Evolutionary conservation across 2,888 invertebrate genomes (phyloP).

Genomic region (Lasius platythorax): DNA sequence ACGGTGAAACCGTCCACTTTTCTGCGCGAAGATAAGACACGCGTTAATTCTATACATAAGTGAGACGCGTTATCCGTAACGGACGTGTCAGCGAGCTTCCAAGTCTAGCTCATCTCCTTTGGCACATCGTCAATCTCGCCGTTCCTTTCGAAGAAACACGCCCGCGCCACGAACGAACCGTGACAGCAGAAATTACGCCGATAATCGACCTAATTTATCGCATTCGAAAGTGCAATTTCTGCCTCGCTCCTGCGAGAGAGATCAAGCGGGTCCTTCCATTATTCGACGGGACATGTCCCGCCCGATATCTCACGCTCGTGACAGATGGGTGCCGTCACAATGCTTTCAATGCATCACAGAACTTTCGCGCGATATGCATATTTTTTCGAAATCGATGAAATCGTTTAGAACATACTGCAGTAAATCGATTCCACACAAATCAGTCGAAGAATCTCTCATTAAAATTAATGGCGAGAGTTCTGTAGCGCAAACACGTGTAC

Average conservation of each 20-base stretch:
- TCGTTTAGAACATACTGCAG: neutral
- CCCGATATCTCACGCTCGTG: constrained; percentile 39
- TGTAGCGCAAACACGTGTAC: too few relatives aligned
- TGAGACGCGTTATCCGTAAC: constrained; percentile 36
- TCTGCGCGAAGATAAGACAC: constrained; percentile 71
- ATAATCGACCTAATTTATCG: constrained; percentile 69
- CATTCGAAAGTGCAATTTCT: constrained; percentile 76
- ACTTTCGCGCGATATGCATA: constrained; percentile 27
- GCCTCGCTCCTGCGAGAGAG: constrained; percentile 49
- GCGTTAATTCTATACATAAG: constrained; percentile 28
- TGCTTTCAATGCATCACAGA: neutral
- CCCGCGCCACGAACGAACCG: constrained; percentile 42
- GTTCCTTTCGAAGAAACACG: constrained; percentile 41
- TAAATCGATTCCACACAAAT: neutral
- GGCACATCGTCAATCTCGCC: constrained; percentile 35
- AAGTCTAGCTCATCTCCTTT: constrained; percentile 36
- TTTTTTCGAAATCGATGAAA: neutral
- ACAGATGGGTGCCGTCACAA: neutral
- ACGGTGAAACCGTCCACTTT: constrained; percentile 68
- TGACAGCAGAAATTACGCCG: constrained; percentile 56
- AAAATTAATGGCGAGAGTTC: constrained; percentile 5
- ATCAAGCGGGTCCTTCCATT: constrained; percentile 2
- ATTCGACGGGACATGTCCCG: constrained; percentile 1
- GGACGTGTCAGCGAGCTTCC: neutral
- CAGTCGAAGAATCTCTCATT: neutral